These are phyloP conservation scores for Pipistrellus pipistrellus DNA, from an alignment of 2,797 vertebrate species.

Conservation along the genomic window DNA sequence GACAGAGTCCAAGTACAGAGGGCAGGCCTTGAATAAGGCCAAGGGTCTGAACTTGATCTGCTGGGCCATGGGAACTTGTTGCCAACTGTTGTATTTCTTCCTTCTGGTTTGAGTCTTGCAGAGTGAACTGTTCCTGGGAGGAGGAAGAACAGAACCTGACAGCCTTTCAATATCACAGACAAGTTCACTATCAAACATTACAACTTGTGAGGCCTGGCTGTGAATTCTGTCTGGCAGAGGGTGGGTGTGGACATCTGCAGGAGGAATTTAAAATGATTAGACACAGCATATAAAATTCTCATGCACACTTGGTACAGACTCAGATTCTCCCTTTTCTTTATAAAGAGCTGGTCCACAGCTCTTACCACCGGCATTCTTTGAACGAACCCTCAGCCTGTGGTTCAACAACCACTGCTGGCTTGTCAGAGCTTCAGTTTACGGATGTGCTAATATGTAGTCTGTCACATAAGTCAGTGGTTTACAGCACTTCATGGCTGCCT, in stretches of 20 bases:
- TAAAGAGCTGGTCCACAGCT: background rate
- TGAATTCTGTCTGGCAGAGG: background rate
- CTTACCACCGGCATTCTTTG: background rate
- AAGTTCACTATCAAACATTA: constrained; percentile 49
- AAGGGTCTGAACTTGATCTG: background rate
- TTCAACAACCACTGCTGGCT: background rate
- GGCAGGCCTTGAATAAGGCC: constrained; percentile 2
- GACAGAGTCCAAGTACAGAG: constrained; percentile 7
- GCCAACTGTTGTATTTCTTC: constrained; percentile 32
- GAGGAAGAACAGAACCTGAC: constrained; percentile 46
- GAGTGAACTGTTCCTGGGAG: background rate
- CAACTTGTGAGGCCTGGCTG: constrained; percentile 21
- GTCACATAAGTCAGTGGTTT: background rate
- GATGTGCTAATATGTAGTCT: background rate
- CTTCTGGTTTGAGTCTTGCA: constrained; percentile 20
- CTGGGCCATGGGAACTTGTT: background rate
- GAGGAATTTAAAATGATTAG: constrained; percentile 34
- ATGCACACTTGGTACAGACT: background rate
- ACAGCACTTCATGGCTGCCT: constrained; percentile 1
- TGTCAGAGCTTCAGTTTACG: background rate
- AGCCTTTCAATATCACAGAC: constrained; percentile 34
- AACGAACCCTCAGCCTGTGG: background rate
- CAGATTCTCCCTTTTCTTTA: background rate
- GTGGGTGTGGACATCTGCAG: background rate
- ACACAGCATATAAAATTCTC: background rate